Base-by-base conservation (phyloP, 2,113 vertebrate genomes). In the Apus apus region DNA sequence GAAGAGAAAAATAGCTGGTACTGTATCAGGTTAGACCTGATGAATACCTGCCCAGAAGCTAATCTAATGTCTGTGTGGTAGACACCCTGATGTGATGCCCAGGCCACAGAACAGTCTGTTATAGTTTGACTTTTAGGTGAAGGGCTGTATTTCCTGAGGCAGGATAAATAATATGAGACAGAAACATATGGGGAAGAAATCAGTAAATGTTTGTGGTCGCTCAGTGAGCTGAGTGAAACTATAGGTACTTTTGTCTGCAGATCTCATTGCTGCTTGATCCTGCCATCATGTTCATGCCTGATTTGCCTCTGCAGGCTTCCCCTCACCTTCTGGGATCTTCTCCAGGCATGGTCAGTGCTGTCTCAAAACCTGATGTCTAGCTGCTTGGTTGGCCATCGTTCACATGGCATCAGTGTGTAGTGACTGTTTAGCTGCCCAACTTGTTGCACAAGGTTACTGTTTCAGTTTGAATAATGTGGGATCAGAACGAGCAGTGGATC, bases 381-480 rank as follows among this genome's bases (percentile, higher is more conserved):
- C 13, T 1, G 0, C 16, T 70, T 26, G 3, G 5, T 0, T 20
- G 34, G 30, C 54, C 3, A 0, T 17, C 2, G 0, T 73, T 62
- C 2, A 0, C 51, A 26, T 3, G 40, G 57, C 45, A 53, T 66
- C 30, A 50, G 23, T 1, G 0, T 38, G 38, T 8, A 71, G 15
- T 12, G 4, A 20, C 27, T 45, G 54, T 82, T 32, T 56, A 70
- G 26, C 29, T 67, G 72, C 50, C 60, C 56, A 29, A 38, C 48
- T 73, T 71, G 25, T 53, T 86, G 48, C 9, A 13, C 15, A 21
- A 80, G 27, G 19, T 57, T 73, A 38, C 34, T 16, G 32, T 16
- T 84, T 64, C 51, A 38, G 43, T 71, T 53, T 71, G 36, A 67
- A 26, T 67, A 27, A 64, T 5, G 13, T 36, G 60, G n/a, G 34